phyloP scores from a whole-genome alignment of 2,797 vertebrate genomes.

The Okamejei kenojei region DNA sequence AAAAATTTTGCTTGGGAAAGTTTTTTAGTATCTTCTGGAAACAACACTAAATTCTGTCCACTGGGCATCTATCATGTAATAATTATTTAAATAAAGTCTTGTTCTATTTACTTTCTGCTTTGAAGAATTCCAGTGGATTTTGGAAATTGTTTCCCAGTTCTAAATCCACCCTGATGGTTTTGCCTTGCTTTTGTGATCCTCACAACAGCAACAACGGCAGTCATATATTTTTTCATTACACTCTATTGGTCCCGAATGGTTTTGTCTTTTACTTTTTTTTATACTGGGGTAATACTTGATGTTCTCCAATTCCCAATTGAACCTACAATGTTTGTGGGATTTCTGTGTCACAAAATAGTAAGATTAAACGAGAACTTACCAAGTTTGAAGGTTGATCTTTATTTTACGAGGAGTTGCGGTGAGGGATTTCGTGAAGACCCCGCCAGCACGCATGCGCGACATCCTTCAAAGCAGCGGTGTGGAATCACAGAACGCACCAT shows the following conservation, averaged over 20 bases:
- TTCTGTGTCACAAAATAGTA: neutral
- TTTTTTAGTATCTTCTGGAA: neutral
- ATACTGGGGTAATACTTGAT: neutral
- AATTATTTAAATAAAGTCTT: neutral
- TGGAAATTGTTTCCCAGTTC: neutral
- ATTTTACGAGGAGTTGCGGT: too few species aligned
- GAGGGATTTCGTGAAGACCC: too few species aligned
- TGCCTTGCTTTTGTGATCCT: neutral
- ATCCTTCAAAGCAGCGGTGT: too few species aligned
- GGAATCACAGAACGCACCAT: too few species aligned
- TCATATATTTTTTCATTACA: too few species aligned
- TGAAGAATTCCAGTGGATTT: neutral
- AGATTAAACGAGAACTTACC: too few species aligned
- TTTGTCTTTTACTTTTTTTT: neutral
- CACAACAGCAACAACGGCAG: neutral
- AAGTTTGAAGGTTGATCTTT: too few species aligned
- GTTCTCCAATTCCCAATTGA: neutral
- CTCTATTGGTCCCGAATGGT: neutral
- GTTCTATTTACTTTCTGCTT: neutral
- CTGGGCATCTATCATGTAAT: neutral
- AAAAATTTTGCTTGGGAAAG: neutral
- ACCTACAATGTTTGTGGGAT: neutral
- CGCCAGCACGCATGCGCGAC: too few species aligned
- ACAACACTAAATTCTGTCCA: neutral
- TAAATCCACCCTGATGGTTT: neutral